Conservation (phyloP, 2,113 vertebrate genomes). For the Hippopotamus amphibius region DNA sequence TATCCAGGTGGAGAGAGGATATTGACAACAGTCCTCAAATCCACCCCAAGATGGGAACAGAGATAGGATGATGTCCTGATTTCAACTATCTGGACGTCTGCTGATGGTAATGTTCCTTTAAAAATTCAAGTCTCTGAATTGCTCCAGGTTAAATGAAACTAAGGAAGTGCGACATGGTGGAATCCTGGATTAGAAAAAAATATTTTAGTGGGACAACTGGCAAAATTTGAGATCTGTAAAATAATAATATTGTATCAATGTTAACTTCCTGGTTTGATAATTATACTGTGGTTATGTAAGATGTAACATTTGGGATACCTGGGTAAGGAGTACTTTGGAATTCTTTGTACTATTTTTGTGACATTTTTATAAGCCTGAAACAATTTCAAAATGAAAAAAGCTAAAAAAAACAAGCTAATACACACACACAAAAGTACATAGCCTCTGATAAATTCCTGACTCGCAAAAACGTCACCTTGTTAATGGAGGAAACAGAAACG, state of each 20-base stretch:
- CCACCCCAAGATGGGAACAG: not conserved
- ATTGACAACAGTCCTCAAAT: not conserved
- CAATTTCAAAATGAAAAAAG: constrained; percentile 61
- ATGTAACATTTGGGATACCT: not conserved
- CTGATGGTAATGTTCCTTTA: not conserved
- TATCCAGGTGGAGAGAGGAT: not conserved
- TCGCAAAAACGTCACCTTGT: constrained; percentile 48
- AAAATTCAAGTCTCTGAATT: constrained; percentile 13
- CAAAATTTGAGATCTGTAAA: not conserved
- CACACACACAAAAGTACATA: not conserved
- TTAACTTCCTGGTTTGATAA: constrained; percentile 43
- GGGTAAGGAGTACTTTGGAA: not conserved
- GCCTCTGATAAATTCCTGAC: not conserved
- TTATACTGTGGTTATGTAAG: not conserved
- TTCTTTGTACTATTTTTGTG: constrained; percentile 6
- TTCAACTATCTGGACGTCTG: not conserved
- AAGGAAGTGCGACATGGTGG: not conserved
- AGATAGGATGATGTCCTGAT: not conserved
- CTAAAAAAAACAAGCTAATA: constrained; percentile 1
- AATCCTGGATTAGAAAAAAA: not conserved
- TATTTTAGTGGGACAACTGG: not conserved
- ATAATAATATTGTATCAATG: not conserved
- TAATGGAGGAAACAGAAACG: constrained; percentile 20
- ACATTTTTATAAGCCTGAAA: constrained; percentile 33
- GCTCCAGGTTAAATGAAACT: not conserved